These are phyloP conservation scores for Xestoiulus laeticollis DNA, from an alignment of 2,888 invertebrate genomes.

Conservation along the genomic window DNA sequence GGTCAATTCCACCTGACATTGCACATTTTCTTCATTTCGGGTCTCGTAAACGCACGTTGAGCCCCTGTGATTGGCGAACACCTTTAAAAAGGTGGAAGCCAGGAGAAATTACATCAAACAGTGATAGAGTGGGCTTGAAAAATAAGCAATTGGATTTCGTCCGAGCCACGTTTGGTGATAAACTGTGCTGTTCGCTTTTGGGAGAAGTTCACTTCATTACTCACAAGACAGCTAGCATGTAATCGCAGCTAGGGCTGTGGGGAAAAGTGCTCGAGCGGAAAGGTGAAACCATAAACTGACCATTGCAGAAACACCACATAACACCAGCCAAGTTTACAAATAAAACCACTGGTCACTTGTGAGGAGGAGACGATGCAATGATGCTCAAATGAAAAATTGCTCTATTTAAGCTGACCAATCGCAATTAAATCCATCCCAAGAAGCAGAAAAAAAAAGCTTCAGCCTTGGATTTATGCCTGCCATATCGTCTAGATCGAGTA, in stretches of 20 bases:
- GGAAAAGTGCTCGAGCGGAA: conserved; percentile 11
- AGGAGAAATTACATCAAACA: conserved; percentile 8
- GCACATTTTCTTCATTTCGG: conserved; percentile 33
- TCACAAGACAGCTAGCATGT: conserved; percentile 30
- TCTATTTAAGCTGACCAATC: conserved; percentile 13
- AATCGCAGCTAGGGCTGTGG: background rate
- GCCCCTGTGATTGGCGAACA: background rate
- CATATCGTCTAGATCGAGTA: conserved; percentile 9
- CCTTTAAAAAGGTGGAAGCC: background rate
- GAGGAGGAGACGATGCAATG: conserved; percentile 7
- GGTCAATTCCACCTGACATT: conserved; percentile 9
- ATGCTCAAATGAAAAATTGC: conserved; percentile 28
- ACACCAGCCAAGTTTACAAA: background rate
- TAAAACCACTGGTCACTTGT: background rate
- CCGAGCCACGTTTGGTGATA: background rate
- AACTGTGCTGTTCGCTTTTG: background rate
- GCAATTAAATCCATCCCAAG: background rate
- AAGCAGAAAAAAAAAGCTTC: background rate
- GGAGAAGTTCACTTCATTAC: conserved; percentile 37
- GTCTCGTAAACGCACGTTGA: background rate
- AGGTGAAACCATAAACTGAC: conserved; percentile 34
- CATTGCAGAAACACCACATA: background rate
- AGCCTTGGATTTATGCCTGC: background rate
- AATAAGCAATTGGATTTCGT: conserved; percentile 35
- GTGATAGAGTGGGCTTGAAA: conserved; percentile 33